Conservation (phyloP, 2,797 vertebrate genomes). For the Melanotaenia pygmaea region DNA sequence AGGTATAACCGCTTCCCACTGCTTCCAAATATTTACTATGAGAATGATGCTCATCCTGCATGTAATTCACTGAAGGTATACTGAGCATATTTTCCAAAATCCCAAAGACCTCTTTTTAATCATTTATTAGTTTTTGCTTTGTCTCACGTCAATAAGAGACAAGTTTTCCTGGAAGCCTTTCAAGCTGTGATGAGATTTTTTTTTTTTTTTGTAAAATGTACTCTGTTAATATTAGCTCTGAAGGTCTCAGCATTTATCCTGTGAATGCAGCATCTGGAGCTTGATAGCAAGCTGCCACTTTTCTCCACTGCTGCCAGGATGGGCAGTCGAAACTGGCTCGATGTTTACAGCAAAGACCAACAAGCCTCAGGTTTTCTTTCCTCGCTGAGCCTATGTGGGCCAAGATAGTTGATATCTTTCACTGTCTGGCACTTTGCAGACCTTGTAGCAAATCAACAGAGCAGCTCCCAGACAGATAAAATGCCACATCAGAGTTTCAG, state of each 20-base stretch:
- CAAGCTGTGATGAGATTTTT: conserved; percentile 1
- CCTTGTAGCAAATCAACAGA: conserved; percentile 72
- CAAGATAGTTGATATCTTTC: conserved; percentile 66
- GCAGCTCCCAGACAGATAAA: conserved; percentile 74
- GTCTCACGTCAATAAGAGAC: background rate
- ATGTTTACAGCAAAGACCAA: conserved; percentile 47
- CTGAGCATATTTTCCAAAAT: background rate
- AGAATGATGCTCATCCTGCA: background rate
- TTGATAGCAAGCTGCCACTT: conserved; percentile 54
- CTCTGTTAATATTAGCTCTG: conserved; percentile 44
- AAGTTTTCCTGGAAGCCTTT: conserved; percentile 25
- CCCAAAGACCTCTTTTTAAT: background rate
- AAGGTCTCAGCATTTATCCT: conserved; percentile 68
- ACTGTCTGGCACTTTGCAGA: conserved; percentile 58
- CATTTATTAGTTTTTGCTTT: background rate
- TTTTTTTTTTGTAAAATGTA: background rate
- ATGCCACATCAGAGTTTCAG: conserved; percentile 53
- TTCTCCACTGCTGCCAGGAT: conserved; percentile 25
- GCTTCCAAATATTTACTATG: background rate
- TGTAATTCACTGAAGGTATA: background rate
- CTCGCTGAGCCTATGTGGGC: conserved; percentile 10
- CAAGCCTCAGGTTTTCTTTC: conserved; percentile 37
- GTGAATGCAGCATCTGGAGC: conserved; percentile 80
- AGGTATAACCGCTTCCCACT: background rate
- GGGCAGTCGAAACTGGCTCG: conserved; percentile 18